Evolutionary conservation across 2,888 invertebrate genomes (phyloP).

Genomic region (Noctua comes): DNA sequence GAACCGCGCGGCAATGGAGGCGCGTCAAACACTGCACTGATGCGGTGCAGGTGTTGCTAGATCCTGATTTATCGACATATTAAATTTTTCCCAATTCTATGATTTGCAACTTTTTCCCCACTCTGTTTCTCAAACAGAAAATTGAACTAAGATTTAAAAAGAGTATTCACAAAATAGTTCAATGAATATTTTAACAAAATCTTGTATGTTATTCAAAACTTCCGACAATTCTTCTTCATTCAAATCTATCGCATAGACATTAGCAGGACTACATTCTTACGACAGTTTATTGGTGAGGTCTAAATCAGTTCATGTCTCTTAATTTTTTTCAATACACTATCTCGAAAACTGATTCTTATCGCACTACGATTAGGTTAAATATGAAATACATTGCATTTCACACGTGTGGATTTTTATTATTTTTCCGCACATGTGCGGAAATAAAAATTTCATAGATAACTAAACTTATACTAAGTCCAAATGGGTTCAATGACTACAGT

Average conservation of each 20-base stretch:
- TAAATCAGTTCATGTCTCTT: background rate
- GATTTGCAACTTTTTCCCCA: background rate
- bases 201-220: background rate
- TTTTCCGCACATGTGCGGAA: too few species aligned
- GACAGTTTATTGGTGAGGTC: background rate
- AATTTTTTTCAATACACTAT: background rate
- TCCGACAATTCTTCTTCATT: background rate
- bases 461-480: too few species aligned
- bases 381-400: too few species aligned
- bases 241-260: background rate
- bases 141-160: background rate
- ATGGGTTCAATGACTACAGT: too few species aligned
- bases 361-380: too few species aligned
- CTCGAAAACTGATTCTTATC: too few species aligned
- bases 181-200: background rate
- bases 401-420: too few species aligned
- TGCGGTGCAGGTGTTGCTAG: background rate
- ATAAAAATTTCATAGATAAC: too few species aligned
- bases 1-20: conserved; percentile 15
- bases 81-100: background rate
- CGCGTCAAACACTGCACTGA: conserved; percentile 19
- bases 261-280: background rate
- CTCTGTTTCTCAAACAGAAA: background rate
- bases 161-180: background rate
- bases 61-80: background rate